phyloP scores from a whole-genome alignment of 2,113 vertebrate genomes.

The Helogale parvula region DNA sequence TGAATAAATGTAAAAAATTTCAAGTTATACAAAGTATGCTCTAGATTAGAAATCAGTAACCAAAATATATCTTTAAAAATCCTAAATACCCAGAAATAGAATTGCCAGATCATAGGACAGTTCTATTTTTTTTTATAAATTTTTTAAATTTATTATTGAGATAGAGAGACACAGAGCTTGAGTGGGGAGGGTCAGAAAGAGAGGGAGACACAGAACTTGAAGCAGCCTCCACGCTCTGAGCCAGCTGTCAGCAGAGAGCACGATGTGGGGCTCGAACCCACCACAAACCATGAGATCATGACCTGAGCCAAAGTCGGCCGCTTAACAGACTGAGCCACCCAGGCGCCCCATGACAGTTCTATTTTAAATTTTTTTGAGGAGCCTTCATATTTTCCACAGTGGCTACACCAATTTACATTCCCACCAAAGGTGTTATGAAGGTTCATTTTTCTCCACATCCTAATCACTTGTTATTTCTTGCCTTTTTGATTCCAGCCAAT shows the following conservation, averaged over 20 bases:
- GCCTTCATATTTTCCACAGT: not conserved
- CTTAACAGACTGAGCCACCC: too few species aligned
- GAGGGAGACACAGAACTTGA: too few species aligned
- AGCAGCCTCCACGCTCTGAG: too few species aligned
- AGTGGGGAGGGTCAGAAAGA: too few species aligned
- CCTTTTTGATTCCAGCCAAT: not conserved
- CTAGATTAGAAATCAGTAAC: conserved; percentile 9
- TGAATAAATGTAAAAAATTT: not conserved
- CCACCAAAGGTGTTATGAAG: not conserved
- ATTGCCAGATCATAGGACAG: not conserved
- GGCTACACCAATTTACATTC: not conserved
- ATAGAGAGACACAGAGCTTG: too few species aligned
- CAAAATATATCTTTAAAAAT: not conserved
- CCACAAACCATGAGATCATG: too few species aligned
- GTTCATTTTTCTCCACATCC: not conserved
- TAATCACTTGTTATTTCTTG: not conserved
- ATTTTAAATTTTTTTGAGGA: not conserved
- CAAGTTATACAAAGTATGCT: not conserved
- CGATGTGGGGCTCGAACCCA: too few species aligned
- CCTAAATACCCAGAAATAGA: not conserved
- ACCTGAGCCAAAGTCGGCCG: too few species aligned
- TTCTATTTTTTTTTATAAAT: not conserved
- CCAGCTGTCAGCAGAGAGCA: too few species aligned
- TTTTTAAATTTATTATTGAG: too few species aligned
- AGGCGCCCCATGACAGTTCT: not conserved